Evolutionary conservation across 2,113 vertebrate species (phyloP), one percentile per base, ranked within the genome.

Genomic region (Percopsis transmontana): DNA sequence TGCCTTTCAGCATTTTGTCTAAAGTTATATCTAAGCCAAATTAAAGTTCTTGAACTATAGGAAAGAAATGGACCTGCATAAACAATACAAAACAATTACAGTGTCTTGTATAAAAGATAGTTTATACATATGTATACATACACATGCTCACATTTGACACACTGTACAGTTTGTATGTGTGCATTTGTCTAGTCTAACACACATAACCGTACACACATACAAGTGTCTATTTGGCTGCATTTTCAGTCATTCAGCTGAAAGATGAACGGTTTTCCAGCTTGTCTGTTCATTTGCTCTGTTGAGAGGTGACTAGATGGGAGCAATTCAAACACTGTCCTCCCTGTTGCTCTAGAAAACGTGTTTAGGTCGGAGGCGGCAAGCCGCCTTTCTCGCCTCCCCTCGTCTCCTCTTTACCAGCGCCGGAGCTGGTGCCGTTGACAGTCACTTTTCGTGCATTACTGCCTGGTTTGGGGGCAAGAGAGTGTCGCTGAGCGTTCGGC

Each of bases 391-490:
- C 87, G 1, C 70, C 80, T 0, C 76, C 81, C 72, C 83, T 83
- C 27, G 61, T 72, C 71, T 88, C 89, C 68, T 89, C 88, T 48
- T 85, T 87, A 62, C 72, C 62, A 0, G 63, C 67, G 2, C 71
- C 80, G 1, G 85, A 69, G 74, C 81, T 78, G 0, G 79, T 89
- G 64, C 86, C 93, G 0, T 95, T 95, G 72, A 95, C 92, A 85
- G 94, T 93, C 81, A 93, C 82, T 91, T 96, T 96, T 68, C 95
- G 94, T 56, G 91, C 75, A 56, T 86, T 87, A 83, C 81, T 76
- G 63, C 79, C 73, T 55, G 91, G 86, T 54, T 94, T 90, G 2
- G 92, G 80, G 74, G 91, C 57, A 47, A 88, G 91, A 61, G 89
- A 81, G 88, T 94, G 93, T 90, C 94, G 94, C 85, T 92, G 94